Evolutionary conservation across 2,888 invertebrate species (phyloP).

Genomic region (Copidosoma aretas): DNA sequence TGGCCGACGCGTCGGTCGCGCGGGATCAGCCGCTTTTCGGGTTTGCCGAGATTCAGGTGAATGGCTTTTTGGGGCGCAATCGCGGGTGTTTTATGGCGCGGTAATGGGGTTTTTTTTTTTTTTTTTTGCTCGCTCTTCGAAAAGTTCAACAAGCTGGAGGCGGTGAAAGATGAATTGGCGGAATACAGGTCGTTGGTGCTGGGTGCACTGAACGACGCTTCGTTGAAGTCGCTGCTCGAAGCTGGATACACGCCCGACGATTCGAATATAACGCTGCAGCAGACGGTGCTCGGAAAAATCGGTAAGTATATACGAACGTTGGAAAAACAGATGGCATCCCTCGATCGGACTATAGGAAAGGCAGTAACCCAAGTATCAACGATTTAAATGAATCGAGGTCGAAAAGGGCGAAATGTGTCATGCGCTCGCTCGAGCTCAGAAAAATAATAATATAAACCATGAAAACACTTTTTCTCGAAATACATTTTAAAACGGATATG

Average conservation of each 20-base stretch:
- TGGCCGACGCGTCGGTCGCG: conserved; percentile 66
- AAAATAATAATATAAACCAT: too few relatives aligned
- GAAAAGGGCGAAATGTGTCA: too few relatives aligned
- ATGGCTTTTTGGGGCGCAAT: too few relatives aligned
- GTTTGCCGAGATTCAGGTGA: conserved; percentile 76
- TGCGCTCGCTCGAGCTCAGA: too few relatives aligned
- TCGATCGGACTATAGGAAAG: not conserved
- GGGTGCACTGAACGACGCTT: conserved; percentile 73
- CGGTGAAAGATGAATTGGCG: conserved; percentile 59
- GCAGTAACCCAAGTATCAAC: too few relatives aligned
- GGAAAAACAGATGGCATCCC: too few relatives aligned
- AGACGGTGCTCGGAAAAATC: conserved; percentile 53
- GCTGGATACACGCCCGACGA: conserved; percentile 84
- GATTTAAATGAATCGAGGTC: too few relatives aligned
- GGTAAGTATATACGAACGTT: conserved; percentile 42
- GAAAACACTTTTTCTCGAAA: too few relatives aligned
- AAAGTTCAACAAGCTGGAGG: conserved; percentile 63
- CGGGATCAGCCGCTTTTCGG: conserved; percentile 69
- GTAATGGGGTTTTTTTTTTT: conserved; percentile 41
- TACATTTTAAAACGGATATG: too few relatives aligned
- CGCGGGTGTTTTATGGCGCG: too few relatives aligned
- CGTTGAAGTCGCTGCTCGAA: conserved; percentile 75
- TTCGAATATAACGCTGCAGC: conserved; percentile 61
- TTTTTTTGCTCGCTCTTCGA: too few relatives aligned
- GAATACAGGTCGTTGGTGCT: conserved; percentile 66